Evolutionary conservation across 2,113 vertebrate genomes (phyloP).

Genomic region (Nasalis larvatus): DNA sequence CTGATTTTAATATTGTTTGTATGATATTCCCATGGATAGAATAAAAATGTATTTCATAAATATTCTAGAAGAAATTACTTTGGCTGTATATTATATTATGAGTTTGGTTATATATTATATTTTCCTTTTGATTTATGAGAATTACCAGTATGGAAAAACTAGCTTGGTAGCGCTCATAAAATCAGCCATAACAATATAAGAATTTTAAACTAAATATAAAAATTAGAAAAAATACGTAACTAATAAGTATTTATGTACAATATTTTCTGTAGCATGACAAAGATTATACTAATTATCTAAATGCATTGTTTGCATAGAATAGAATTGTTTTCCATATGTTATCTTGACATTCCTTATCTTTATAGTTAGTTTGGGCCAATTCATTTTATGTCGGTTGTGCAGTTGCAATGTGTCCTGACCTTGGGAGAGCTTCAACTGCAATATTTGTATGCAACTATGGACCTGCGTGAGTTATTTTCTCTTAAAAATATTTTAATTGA

Average conservation of each 20-base stretch:
- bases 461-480: constrained; percentile 72
- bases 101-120: neutral
- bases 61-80: neutral
- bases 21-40: neutral
- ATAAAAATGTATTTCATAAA: constrained; percentile 15
- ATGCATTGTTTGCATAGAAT: neutral
- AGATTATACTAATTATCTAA: neutral
- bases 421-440: rapidly evolving
- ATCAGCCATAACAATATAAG: neutral
- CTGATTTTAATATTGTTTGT: neutral
- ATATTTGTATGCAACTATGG: constrained; percentile 78
- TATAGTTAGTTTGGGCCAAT: constrained; percentile 78
- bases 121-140: neutral
- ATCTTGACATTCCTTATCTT: constrained; percentile 38
- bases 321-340: constrained; percentile 9
- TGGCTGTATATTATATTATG: neutral
- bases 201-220: constrained; percentile 1
- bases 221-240: neutral
- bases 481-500: constrained; percentile 23
- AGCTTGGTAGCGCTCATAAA: neutral
- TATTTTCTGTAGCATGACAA: neutral
- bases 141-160: neutral
- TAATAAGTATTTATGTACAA: neutral
- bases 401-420: constrained; percentile 9
- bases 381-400: constrained; percentile 79